Evolutionary conservation across 2,113 vertebrate genomes (phyloP).

Genomic region (Lepidothrix coronata): DNA sequence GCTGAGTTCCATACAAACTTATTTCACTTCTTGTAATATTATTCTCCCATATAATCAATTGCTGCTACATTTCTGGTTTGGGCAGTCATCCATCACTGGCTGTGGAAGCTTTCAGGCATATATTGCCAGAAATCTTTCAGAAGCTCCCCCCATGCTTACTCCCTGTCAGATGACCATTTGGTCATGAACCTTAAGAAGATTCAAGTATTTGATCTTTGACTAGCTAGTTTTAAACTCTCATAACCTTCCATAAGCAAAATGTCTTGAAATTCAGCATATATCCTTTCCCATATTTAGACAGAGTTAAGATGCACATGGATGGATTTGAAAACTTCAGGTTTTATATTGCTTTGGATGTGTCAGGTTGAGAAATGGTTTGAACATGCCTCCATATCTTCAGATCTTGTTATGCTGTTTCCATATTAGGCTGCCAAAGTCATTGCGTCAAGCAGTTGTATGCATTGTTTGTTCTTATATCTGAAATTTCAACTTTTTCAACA

Average conservation of each 20-base stretch:
- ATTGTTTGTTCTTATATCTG: constrained; percentile 17
- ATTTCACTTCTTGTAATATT: background rate
- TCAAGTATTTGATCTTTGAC: background rate
- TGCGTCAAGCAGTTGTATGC: background rate
- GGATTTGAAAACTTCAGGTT: constrained; percentile 4
- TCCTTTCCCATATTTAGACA: constrained; percentile 18
- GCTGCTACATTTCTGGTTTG: background rate
- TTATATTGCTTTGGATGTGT: background rate
- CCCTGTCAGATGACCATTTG: background rate
- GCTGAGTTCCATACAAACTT: background rate
- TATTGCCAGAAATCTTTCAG: background rate
- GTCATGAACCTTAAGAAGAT: background rate
- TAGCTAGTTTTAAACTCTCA: background rate
- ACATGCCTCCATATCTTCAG: background rate
- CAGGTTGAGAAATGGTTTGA: constrained; percentile 11
- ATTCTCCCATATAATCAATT: background rate
- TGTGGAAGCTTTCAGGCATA: background rate
- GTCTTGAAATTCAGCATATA: background rate
- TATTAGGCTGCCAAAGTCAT: background rate
- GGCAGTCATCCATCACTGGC: background rate
- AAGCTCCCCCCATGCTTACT: background rate
- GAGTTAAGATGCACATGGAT: background rate
- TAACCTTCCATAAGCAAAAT: background rate
- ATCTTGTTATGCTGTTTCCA: constrained; percentile 4
- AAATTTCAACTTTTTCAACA: constrained; percentile 64